Evolutionary conservation across 2,113 vertebrate species (phyloP), one percentile per base, ranked within the genome.

Genomic region (Archilochus colubris): DNA sequence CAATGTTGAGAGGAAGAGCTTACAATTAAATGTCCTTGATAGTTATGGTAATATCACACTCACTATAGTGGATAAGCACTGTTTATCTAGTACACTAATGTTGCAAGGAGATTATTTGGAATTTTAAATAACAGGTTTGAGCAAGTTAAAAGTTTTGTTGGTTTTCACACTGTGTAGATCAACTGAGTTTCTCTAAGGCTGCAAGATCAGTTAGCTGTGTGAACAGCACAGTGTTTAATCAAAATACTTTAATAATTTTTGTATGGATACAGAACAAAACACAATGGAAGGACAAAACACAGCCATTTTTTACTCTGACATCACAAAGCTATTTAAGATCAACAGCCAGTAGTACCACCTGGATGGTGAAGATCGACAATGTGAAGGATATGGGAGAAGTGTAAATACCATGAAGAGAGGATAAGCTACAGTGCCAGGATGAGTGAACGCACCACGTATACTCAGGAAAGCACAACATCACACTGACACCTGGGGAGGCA

Each of bases 181-280:
- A 92, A 31, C 16, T 31, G 27, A 79, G 36, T 66, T 77, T n/a
- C 44, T 68, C n/a, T 62, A 46, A 76, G 58, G 18, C 43, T 67
- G 6, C 28, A 70, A 79, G 72, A 73, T 63, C 57, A 86, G 38
- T 38, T 69, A 86, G 44, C 31, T 82, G 13, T 59, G n/a, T 58
- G 51, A 91, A 68, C 14, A 73, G 31, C 53, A 72, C 22, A 84
- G 22, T 30, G 33, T 64, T 93, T 67, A 82, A 94, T 58, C 74
- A 91, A 73, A 86, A 89, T 78, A 79, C 27, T 81, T 69, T 1
- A 64, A 85, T 79, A 85, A 38, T 64, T 92, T 94, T 78, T 55
- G 67, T 91, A 95, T 96, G 97, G 93, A 95, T 96, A 95, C 88
- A 93, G 72, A 97, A 97, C 95, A 95, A 90, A 90, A 97, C 96